phyloP scores from a whole-genome alignment of 1,140 invertebrate species.

The Littorina saxatilis region DNA sequence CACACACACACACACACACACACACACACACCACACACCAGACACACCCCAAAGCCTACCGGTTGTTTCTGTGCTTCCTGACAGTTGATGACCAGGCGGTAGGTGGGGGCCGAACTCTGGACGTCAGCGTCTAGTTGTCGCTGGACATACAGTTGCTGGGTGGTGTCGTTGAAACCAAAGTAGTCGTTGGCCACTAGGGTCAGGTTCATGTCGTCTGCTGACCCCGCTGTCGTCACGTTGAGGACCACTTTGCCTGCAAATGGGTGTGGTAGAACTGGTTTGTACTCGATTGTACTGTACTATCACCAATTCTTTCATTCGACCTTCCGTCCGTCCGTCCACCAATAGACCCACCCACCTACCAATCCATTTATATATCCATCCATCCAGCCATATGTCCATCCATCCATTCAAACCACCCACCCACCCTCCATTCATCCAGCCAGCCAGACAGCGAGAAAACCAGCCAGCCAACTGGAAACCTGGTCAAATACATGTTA shows the following conservation, averaged over 20 bases:
- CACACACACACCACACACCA: background rate
- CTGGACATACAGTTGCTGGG: background rate
- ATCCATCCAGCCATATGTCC: no score
- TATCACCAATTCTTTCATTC: no score
- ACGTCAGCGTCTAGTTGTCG: background rate
- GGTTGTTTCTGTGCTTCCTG: background rate
- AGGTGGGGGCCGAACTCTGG: background rate
- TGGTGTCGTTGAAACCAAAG: background rate
- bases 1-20: constrained; percentile 10
- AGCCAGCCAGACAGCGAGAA: no score
- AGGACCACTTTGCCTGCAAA: background rate
- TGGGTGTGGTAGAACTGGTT: background rate
- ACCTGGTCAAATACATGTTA: no score
- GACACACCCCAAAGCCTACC: background rate
- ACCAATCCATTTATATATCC: no score
- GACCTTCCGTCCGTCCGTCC: no score
- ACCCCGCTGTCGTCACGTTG: background rate
- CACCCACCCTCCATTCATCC: no score
- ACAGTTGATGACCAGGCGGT: background rate
- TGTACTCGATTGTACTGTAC: no score
- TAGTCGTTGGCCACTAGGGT: background rate
- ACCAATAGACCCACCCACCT: no score
- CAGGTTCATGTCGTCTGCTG: background rate
- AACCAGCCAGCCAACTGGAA: no score
- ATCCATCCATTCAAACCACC: no score